Conservation (phyloP, 2,888 invertebrate genomes). For the Pyrrhosoma nymphula region DNA sequence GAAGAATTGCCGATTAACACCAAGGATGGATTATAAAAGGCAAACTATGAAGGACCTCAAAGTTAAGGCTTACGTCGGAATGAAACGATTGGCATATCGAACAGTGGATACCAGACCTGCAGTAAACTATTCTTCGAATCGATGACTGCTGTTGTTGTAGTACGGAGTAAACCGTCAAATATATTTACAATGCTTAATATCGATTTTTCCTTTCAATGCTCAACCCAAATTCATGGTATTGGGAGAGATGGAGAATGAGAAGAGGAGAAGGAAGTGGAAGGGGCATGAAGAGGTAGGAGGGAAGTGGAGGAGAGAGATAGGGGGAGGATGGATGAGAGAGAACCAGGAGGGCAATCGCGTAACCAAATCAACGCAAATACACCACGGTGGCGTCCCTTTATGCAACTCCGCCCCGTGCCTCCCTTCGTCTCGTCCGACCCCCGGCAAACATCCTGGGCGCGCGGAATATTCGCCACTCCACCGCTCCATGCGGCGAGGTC, state of each 20-base stretch:
- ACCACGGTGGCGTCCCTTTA: slow-evolving; percentile 3
- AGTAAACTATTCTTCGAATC: no score
- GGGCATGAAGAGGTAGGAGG: neutral
- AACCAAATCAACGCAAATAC: slow-evolving; percentile 62
- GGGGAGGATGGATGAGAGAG: neutral
- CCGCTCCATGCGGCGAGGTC: neutral
- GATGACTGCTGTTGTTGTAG: no score
- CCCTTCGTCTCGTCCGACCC: neutral
- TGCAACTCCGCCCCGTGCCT: neutral
- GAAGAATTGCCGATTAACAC: no score
- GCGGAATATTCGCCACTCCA: slow-evolving; percentile 43
- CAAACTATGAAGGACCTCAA: no score
- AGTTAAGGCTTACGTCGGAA: no score
- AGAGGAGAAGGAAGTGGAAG: neutral
- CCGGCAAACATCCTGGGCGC: neutral
- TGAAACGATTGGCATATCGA: no score
- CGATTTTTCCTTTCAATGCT: no score
- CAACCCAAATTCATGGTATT: no score
- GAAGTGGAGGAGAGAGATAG: neutral
- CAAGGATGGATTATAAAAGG: no score
- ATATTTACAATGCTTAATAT: no score
- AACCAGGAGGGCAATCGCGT: slow-evolving; percentile 46
- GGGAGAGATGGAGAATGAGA: neutral
- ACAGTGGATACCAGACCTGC: no score
- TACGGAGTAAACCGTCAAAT: no score